Evolutionary conservation across 2,113 vertebrate genomes (phyloP), one percentile per base, ranked within the genome.

Genomic region (Penelope pileata): DNA sequence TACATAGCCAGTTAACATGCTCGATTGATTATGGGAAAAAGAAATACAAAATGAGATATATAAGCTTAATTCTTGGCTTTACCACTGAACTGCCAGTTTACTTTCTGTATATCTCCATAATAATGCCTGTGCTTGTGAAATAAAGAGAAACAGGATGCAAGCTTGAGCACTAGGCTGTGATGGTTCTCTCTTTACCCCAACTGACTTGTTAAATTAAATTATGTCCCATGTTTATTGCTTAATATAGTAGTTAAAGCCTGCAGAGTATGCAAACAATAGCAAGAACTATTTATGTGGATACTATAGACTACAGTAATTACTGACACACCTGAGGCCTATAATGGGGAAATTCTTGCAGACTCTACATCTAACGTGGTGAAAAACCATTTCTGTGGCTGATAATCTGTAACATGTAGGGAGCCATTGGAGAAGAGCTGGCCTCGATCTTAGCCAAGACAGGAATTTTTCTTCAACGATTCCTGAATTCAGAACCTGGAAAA

Each of bases 401-500:
- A 99, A 85, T 58, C 97, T 97, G 94, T 98, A 97, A 67, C 98
- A 96, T 0, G 97, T 98, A 9, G 98, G 98, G 51, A 99, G 95
- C 98, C 98, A 99, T 29, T 98, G 97, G 69, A 99, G 97, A 95
- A 98, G 85, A 40, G 54, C 91, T 16, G 99, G 98, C 59, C 98
- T 98, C 0, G 96, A 97, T 86, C 95, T 97, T 50, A 98, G 91
- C 98, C 99, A 99, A 54, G 97, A 96, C 6, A 98, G n/a, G 83
- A 99, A 98, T 67, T 98, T 98, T 92, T 98, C 98, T 88, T 97
- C 91, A 29, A 80, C 94, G 47, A 97, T 91, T 22, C 86, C 83
- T 51, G 91, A 89, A 87, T 87, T 96, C 83, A 96, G 56, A 81
- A 98, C 97, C 98, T 98, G 93, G 62, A 96, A 96, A 86, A 72